Evolutionary conservation across 2,113 vertebrate genomes (phyloP), one percentile per base, ranked within the genome.

Genomic region (Aythya baeri): DNA sequence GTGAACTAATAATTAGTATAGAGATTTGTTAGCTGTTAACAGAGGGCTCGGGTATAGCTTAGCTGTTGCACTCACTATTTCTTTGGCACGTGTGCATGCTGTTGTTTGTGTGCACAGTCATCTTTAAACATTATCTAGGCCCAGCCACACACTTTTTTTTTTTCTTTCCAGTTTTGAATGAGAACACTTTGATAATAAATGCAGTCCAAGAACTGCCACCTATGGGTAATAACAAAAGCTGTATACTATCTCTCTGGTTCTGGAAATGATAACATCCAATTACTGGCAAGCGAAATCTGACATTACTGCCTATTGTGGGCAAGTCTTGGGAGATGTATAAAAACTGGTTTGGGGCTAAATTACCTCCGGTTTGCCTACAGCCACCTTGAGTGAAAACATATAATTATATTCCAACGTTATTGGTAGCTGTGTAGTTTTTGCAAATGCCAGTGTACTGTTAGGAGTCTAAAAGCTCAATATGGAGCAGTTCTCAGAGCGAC

Each of bases 281-380:
- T 77, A 14, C 49, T 55, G 67, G 81, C 77, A 93, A 34, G 71
- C 55, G 86, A 29, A 59, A 62, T 66, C 73, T 59, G 86, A 81
- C 92, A 43, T 27, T 86, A 75, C 49, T 82, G 80, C 88, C 93
- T 92, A 13, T 70, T 92, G 91, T 0, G 36, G 94, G 82, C 86
- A 29, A 50, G 86, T n/a, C 80, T 92, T 94, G 83, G 71, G 88
- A 93, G 86, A 72, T 85, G 93, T 84, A 43, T 76, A 89, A 87
- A 95, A 95, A 83, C 71, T 88, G 76, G 3, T 83, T 87, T 74
- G 0, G 4, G 63, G 74, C 71, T 89, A 76, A 95, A 94, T 94
- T 89, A 92, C 81, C 91, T 92, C 86, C 15, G 13, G 77, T 93
- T 96, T 96, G 78, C 92, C 93, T 87, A 62, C 81, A 76, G 81